Evolutionary conservation across 2,888 invertebrate species (phyloP).

Genomic region (Podotricha telesiphe): DNA sequence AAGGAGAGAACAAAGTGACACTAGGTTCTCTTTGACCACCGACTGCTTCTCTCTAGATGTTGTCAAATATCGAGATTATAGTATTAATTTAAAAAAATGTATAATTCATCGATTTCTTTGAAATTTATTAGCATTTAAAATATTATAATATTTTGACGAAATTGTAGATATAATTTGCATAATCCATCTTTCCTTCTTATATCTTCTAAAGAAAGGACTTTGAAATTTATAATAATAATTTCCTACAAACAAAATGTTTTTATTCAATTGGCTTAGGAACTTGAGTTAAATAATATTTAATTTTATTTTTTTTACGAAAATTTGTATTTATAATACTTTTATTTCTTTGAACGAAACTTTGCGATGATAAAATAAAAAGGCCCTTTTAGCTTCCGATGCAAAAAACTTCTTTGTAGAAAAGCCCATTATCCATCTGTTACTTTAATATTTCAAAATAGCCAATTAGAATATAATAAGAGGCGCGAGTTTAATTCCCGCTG

Average conservation of each 20-base stretch:
- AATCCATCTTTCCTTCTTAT: background rate
- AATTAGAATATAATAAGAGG: too few species aligned
- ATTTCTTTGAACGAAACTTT: background rate
- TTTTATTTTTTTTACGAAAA: constrained; percentile 1
- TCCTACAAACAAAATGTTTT: constrained; percentile 18
- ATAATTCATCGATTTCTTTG: too few species aligned
- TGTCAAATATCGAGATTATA: too few species aligned
- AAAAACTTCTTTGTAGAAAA: background rate
- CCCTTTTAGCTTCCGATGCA: background rate
- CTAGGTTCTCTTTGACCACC: too few species aligned
- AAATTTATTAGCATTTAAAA: too few species aligned
- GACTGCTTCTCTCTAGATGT: too few species aligned
- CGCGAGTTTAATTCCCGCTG: too few species aligned
- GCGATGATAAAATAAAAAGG: background rate
- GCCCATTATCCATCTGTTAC: background rate
- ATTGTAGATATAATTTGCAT: constrained; percentile 6
- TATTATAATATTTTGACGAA: background rate
- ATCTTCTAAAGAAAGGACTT: constrained; percentile 1
- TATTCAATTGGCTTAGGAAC: constrained; percentile 3
- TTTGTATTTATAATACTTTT: constrained; percentile 3
- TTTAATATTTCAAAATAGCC: background rate
- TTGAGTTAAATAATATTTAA: background rate
- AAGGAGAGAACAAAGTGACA: too few species aligned
- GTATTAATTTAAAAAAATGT: too few species aligned
- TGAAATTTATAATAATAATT: constrained; percentile 16